phyloP scores from a whole-genome alignment of 2,113 vertebrate genomes.

The Anser brachyrhynchus region DNA sequence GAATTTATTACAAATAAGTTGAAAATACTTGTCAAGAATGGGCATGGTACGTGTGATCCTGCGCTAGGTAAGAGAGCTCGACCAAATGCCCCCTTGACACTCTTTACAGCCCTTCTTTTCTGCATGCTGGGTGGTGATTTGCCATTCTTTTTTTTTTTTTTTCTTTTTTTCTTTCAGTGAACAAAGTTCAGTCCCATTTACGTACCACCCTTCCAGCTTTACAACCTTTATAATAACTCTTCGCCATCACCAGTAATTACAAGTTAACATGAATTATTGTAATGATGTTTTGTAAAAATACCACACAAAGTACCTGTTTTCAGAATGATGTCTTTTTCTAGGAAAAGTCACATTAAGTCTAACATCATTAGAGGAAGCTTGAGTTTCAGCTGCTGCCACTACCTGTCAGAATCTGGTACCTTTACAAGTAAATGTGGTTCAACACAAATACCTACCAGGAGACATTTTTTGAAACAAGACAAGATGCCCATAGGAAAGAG shows the following conservation, averaged over 20 bases:
- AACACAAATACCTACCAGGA: no score
- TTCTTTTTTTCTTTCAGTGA: background rate
- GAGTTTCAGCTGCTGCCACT: background rate
- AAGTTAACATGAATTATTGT: no score
- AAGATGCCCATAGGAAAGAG: background rate
- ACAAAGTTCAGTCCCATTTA: background rate
- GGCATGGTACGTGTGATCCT: background rate
- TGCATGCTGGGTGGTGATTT: accelerated
- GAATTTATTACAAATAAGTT: background rate
- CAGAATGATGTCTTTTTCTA: background rate
- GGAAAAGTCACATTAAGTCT: no score
- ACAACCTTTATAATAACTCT: background rate
- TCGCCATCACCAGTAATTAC: background rate
- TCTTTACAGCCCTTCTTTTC: background rate
- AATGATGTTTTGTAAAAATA: background rate
- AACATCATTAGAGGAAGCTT: no score
- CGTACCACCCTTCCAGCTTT: no score
- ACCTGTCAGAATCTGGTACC: no score
- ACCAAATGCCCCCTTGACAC: background rate
- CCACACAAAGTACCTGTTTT: background rate
- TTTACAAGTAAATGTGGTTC: no score
- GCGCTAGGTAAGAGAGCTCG: accelerated
- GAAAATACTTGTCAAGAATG: background rate
- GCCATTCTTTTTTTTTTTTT: background rate
- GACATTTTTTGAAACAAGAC: background rate